Base-by-base conservation (phyloP, 2,888 invertebrate species). In the Syritta pipiens region DNA sequence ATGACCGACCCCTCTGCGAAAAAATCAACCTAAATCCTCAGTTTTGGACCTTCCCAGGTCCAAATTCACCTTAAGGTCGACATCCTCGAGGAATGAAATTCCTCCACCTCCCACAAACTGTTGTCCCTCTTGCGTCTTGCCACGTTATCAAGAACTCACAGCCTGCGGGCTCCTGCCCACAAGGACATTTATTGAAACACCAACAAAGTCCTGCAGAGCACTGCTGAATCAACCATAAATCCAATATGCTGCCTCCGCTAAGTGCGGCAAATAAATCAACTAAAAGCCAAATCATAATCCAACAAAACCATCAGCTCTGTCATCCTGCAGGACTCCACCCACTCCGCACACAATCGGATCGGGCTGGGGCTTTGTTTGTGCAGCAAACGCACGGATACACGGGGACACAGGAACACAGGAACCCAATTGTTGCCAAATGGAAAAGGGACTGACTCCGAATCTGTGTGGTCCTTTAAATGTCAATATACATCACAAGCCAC, bases 281-380 rank as follows among this genome's bases (percentile, higher is more conserved):
- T 22, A 22, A 35, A 59, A 22, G 44, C 59, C 32, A 59, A 59
- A 46, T 59, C 44, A 59, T 59, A 59, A 59, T 42, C 30, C 57
- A 59, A 19, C 28, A 42, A 42, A 5, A n/a, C n/a, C n/a, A n/a
- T n/a, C n/a, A n/a, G n/a, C n/a, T n/a, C n/a, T n/a, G n/a, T n/a
- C n/a, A n/a, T n/a, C n/a, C n/a, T n/a, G n/a, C n/a, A n/a, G n/a
- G n/a, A n/a, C n/a, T n/a, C 17, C 37, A 28, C 28, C 28, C 6
- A 9, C 28, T n/a, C 28, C 4, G 9, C 28, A 28, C 28, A n/a
- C 6, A 1, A 6, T 24, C 7, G 19, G 40, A 49, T 17, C 12
- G 17, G 7, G 19, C 24, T 24, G 12, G 32, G 10, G 19, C n/a
- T n/a, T 10, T 53, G 12, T 17, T 17, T 10, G 28, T 6, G 53